Percentiles rank a stretch among this genome's conserved stretches.
Evolutionary conservation across 2,888 invertebrate genomes (phyloP).

Genomic region (Drosophila incognita): DNA sequence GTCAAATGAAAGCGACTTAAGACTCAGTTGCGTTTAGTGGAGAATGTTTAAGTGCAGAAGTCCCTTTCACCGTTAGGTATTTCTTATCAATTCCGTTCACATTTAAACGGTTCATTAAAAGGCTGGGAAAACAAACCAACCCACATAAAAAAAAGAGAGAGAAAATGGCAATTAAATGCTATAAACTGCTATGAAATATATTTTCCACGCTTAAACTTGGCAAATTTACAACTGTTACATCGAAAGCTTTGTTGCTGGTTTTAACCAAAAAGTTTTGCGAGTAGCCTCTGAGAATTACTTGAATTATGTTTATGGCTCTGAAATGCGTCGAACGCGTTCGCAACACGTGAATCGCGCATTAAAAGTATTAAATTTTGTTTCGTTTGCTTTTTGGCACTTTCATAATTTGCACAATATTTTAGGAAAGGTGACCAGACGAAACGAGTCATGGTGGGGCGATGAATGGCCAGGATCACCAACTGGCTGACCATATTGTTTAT

Average conservation of each 20-base stretch:
- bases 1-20: constrained; percentile 30
- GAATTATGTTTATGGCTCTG: constrained; percentile 65
- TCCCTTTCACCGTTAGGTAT: constrained; percentile 54
- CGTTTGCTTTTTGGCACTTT: constrained; percentile 32
- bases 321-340: constrained; percentile 54
- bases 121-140: constrained; percentile 38
- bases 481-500: constrained; percentile 66
- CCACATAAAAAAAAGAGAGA: neutral
- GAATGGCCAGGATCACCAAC: constrained; percentile 39
- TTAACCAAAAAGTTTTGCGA: constrained; percentile 43
- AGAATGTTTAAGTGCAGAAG: constrained; percentile 3
- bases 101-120: constrained; percentile 51
- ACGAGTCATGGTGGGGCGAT: neutral
- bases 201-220: constrained; percentile 16
- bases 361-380: constrained; percentile 30
- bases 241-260: constrained; percentile 22
- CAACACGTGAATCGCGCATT: constrained; percentile 67
- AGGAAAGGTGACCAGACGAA: constrained; percentile 16
- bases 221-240: constrained; percentile 29
- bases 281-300: constrained; percentile 46
- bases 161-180: constrained; percentile 44
- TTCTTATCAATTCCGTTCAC: constrained; percentile 37
- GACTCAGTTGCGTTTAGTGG: constrained; percentile 4
- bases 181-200: constrained; percentile 16
- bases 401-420: constrained; percentile 60